phyloP scores from a whole-genome alignment of 2,888 invertebrate species.

The Teleiodes luculella region DNA sequence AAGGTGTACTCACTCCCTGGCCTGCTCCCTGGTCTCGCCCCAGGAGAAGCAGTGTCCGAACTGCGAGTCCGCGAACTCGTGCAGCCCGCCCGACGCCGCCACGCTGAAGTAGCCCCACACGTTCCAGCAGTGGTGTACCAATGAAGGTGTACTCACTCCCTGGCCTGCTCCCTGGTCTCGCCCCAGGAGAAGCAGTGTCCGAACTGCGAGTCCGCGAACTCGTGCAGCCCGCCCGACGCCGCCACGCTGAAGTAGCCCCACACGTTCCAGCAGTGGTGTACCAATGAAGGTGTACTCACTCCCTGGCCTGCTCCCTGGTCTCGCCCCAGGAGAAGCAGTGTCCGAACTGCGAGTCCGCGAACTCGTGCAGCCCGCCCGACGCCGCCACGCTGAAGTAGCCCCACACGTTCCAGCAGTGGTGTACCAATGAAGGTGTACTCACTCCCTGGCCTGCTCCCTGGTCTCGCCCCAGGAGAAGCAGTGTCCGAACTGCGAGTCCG shows the following conservation, averaged over 20 bases:
- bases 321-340: conserved; percentile 99
- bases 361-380: conserved; percentile 98
- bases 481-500: conserved; percentile 99
- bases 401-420: too few species aligned
- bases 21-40: conserved; percentile 98
- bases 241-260: conserved; percentile 99
- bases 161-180: conserved; percentile 95
- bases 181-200: conserved; percentile 99
- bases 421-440: too few species aligned
- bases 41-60: conserved; percentile 99
- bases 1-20: too few species aligned
- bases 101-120: conserved; percentile 99
- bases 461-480: conserved; percentile 99
- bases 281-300: too few species aligned
- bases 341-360: conserved; percentile 99
- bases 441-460: conserved; percentile 93
- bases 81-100: conserved; percentile 97
- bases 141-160: too few species aligned
- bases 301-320: conserved; percentile 94
- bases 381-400: conserved; percentile 99
- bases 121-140: too few species aligned
- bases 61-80: conserved; percentile 99
- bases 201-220: conserved; percentile 99
- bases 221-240: conserved; percentile 98
- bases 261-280: too few species aligned